Evolutionary conservation across 2,888 invertebrate species (phyloP), one percentile per base, ranked within the genome.

Genomic region (Stenoptilia bipunctidactyla): DNA sequence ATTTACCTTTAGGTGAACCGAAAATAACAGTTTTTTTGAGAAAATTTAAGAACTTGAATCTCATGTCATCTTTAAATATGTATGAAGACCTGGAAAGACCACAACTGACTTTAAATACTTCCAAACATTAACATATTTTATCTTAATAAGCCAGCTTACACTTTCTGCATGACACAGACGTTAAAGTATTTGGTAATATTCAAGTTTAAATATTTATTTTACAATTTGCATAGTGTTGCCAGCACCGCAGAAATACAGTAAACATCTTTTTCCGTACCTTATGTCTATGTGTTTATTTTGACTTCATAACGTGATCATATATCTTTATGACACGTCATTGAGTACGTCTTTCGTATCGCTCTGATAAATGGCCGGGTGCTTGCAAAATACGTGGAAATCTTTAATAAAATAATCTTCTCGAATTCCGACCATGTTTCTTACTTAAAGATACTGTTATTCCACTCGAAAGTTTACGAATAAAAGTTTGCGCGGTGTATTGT

Each of bases 51-150:
- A 73, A 70, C 66, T 68, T 68, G 9, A 61, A 69, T 64, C 71
- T 68, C 60, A 58, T 66, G 64, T 57, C 61, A 67, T 66, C 59
- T 65, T 70, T 75, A 64, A 70, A 73, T 73, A 76, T 76, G 76
- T 76, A 76, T 75, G 69, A 72, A 64, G 62, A 52, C 52, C 48
- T 52, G 56, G 14, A 13, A 3, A 8, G 6, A 50, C 58, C 57
- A 63, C 66, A 66, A 61, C 56, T 53, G 65, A 66, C 63, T 71
- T 67, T 67, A 66, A 66, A 69, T 71, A 66, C 64, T 72, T 70
- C 49, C 47, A 49, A 59, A 62, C 63, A 69, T 69, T 70, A 63
- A 65, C 58, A 63, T 65, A 65, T 63, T 61, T 53, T 62, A n/a
- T 30, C 10, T 25, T 30, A 2, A 12, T 9, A n/a, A 30, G 12